Evolutionary conservation across 2,113 vertebrate species (phyloP), one percentile per base, ranked within the genome.

Genomic region (Epinephelus fuscoguttatus): DNA sequence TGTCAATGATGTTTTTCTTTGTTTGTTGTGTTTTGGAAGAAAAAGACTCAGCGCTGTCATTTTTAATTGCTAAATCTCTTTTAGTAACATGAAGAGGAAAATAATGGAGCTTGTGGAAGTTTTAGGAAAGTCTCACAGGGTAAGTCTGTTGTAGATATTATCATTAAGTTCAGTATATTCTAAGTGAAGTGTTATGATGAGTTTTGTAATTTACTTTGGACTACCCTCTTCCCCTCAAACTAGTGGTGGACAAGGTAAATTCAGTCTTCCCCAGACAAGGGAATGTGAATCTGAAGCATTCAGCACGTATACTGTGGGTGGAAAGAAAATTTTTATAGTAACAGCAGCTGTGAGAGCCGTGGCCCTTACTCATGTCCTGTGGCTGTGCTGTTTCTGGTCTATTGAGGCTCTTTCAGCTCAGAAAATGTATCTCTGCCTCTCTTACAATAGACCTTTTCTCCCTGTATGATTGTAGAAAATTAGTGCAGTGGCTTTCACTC

Each of bases 201-300:
- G 55, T 68, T n/a, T 53, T 83, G 59, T 60, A 57, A 71, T 71
- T 63, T 63, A 30, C 19, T 81, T 50, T 66, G 12, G 25, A 55
- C 52, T 23, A 19, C 25, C 25, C 8, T 68, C n/a, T 61, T 61
- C 19, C 56, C 18, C 37, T 75, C 33, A 60, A 56, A 73, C 47
- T 63, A 55, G 45, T 53, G 30, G 18, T 57, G 27, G 45, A 78
- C 18, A 53, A 77, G 70, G 56, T 37, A 45, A 67, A 70, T 79
- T 61, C 49, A 71, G 30, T 67, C 18, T 76, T 67, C 78, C 27
- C 53, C 23, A 0, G 57, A 70, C 69, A 56, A 67, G 19, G 21
- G 64, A 61, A 21, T 57, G 14, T 75, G 53, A 82, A 61, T 33
- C 49, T 78, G 49, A 72, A 49, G 82, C 42, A 55, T 59, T 84